Evolutionary conservation across 1,140 invertebrate species (phyloP).

Genomic region (Drosophila willistoni): DNA sequence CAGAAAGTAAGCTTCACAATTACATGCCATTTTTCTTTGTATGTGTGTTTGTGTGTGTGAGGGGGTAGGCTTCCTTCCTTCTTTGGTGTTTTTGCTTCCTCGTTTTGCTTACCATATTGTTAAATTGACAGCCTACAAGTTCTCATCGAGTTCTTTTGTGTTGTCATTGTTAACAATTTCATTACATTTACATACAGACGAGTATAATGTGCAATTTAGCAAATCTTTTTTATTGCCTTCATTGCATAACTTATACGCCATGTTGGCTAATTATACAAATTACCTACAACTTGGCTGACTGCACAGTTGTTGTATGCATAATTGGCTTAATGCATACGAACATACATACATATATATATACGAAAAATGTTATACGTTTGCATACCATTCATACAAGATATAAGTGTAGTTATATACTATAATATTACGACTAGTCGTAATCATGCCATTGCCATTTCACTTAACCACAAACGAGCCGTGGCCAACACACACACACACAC

Average conservation of each 20-base stretch:
- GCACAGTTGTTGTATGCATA: constrained; percentile 58
- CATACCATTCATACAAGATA: constrained; percentile 17
- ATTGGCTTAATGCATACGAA: constrained; percentile 48
- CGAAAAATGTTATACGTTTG: background rate
- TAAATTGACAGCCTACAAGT: constrained; percentile 69
- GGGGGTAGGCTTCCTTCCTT: background rate
- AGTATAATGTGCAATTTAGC: constrained; percentile 25
- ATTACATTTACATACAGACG: constrained; percentile 43
- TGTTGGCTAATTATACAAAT: constrained; percentile 77
- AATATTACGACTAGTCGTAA: constrained; percentile 53
- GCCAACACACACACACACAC: constrained; percentile 31
- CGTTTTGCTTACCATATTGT: constrained; percentile 27
- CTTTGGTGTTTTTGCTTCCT: background rate
- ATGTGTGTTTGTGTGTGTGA: constrained; percentile 24
- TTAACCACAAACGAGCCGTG: constrained; percentile 79
- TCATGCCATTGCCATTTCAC: constrained; percentile 76
- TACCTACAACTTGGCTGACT: constrained; percentile 39
- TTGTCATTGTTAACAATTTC: constrained; percentile 41
- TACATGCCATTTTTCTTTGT: constrained; percentile 43
- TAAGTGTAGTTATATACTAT: constrained; percentile 52
- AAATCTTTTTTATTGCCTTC: constrained; percentile 45
- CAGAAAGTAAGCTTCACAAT: constrained; percentile 50
- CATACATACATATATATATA: constrained; percentile 17
- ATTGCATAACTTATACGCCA: constrained; percentile 69
- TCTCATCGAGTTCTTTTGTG: constrained; percentile 56